These are phyloP conservation scores for Pandemis cinnamomeana DNA, from an alignment of 2,888 invertebrate species.

Conservation along the genomic window DNA sequence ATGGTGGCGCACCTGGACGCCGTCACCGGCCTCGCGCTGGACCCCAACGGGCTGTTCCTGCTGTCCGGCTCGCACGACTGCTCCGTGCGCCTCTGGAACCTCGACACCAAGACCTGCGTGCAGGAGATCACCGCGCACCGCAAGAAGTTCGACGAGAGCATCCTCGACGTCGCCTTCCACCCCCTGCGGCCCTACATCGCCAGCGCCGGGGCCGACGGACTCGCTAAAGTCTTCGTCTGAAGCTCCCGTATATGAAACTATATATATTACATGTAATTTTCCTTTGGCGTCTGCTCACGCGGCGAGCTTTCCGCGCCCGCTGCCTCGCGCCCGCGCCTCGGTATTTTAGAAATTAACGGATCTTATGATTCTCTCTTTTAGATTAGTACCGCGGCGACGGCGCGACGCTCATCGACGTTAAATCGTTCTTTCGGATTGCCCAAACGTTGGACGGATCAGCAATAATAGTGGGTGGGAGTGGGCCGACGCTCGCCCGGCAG, in stretches of 20 bases:
- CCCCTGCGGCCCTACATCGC: conserved; percentile 99
- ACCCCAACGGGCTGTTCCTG: conserved; percentile 99
- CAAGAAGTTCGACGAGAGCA: conserved; percentile 99
- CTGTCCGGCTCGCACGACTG: conserved; percentile 99
- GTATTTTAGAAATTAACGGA: conserved; percentile 17
- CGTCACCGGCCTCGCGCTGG: conserved; percentile 98
- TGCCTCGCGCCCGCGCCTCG: conserved; percentile 4
- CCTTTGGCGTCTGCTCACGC: conserved; percentile 50
- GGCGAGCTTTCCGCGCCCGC: conserved; percentile 6
- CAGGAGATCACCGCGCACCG: conserved; percentile 99
- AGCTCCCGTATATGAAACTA: conserved; percentile 48
- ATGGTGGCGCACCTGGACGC: conserved; percentile 99
- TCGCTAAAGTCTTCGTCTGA: conserved; percentile 99
- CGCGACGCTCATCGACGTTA: conserved; percentile 11
- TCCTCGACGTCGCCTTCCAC: conserved; percentile 99
- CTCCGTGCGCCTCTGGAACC: conserved; percentile 99
- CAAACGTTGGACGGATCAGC: conserved; percentile 6
- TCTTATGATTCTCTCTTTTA: conserved; percentile 9
- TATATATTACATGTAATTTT: conserved; percentile 63
- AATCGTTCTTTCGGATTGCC: conserved; percentile 12
- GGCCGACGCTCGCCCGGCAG: conserved; percentile 13
- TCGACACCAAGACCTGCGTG: conserved; percentile 99
- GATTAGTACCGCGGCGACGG: conserved; percentile 6
- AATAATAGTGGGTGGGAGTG: background rate
- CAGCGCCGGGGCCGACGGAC: conserved; percentile 99